Conservation (phyloP, 2,888 invertebrate species). For the Drosophila prolongata region DNA sequence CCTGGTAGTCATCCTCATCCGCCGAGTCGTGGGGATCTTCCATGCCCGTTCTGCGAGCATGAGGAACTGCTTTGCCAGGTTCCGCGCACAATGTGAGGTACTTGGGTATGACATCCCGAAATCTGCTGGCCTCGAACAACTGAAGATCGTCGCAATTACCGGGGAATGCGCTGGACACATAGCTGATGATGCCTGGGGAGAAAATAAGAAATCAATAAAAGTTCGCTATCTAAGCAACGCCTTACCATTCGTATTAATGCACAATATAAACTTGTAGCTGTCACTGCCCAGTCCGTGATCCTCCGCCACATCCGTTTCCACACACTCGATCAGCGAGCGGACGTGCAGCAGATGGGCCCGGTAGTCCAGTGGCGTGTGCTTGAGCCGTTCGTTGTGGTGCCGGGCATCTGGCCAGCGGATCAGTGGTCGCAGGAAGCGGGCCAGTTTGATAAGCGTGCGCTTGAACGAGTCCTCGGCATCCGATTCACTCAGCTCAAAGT, state of each 20-base stretch:
- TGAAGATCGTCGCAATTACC: conserved; percentile 83
- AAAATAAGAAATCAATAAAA: neutral
- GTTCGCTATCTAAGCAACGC: neutral
- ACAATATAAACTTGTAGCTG: conserved; percentile 83
- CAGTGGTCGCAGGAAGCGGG: conserved; percentile 81
- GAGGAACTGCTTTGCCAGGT: conserved; percentile 81
- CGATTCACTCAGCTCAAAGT: conserved; percentile 80
- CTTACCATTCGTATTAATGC: conserved; percentile 82
- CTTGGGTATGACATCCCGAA: conserved; percentile 81
- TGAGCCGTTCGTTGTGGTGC: conserved; percentile 82
- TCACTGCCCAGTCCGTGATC: conserved; percentile 76
- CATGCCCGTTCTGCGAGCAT: conserved; percentile 50
- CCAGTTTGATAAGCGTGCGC: conserved; percentile 75
- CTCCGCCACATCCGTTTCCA: conserved; percentile 82
- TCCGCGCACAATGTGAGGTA: conserved; percentile 83
- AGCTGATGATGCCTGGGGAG: conserved; percentile 78
- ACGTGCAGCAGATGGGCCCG: conserved; percentile 82
- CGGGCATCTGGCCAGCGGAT: conserved; percentile 83
- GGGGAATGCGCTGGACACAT: conserved; percentile 82
- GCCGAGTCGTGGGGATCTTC: conserved; percentile 36
- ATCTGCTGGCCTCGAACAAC: conserved; percentile 82
- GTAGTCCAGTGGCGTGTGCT: conserved; percentile 82
- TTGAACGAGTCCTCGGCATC: conserved; percentile 81
- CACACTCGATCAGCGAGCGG: conserved; percentile 83
- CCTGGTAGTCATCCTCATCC: conserved; percentile 43